Evolutionary conservation across 2,888 invertebrate genomes (phyloP), one percentile per base, ranked within the genome.

Genomic region (Chydorus sphaericus): DNA sequence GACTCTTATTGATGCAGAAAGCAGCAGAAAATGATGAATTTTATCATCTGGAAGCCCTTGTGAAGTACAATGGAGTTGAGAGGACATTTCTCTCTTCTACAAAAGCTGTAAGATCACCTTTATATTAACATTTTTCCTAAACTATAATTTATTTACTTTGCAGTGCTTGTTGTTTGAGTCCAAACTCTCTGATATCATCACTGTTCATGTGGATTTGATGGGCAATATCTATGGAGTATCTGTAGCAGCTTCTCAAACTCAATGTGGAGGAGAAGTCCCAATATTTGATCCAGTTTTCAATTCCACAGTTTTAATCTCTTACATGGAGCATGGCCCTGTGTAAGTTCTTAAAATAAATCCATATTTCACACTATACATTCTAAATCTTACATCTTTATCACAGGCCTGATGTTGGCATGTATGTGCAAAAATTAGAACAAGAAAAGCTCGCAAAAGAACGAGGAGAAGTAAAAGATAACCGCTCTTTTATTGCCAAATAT

Each of bases 401-500:
- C 68, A 86, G 85, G 44, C 96, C 96, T 36, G 96, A 97, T 63
- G 96, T 94, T n/a, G 85, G 90, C 48, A 81, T 86, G 4, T 97
- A 91, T 66, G 85, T 97, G 62, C 90, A 92, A 67, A 93, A 92
- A 70, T 68, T 94, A 53, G 94, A 96, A 67, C 75, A 86, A 57
- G 96, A 97, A 70, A 82, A 87, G 63, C 85, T 87, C 70, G 86
- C 88, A 1, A 79, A 86, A 62, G 91, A 92, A 67, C 82, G 85
- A 60, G 88, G 90, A 23, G 90, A 93, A 64, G 76, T 83, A 23
- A 90, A 91, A 66, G 97, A 97, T 68, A 96, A 92, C 69, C 77
- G 93, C 66, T 92, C 94, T 49, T 96, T 97, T 73, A 77, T 97
- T 62, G 89, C 89, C 3, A 97, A 94, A 94, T 97, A 97, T 76